phyloP scores from a whole-genome alignment of 2,113 vertebrate species.

The Scophthalmus maximus region DNA sequence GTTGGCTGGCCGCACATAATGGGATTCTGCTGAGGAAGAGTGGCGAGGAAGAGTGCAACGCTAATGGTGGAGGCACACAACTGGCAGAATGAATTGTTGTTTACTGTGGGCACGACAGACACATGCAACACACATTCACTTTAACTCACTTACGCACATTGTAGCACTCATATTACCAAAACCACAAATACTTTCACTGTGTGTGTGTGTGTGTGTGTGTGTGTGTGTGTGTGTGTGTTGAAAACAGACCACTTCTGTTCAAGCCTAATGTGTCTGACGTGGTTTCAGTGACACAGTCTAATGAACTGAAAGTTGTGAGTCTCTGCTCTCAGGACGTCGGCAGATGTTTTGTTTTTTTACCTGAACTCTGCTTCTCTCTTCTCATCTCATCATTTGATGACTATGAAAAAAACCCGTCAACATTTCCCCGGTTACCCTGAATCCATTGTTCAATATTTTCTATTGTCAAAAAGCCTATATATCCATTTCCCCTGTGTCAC shows the following conservation, averaged over 20 bases:
- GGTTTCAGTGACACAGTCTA: slow-evolving; percentile 48
- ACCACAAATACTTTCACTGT: slow-evolving; percentile 2
- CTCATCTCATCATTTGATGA: background rate
- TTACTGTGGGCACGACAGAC: slow-evolving; percentile 11
- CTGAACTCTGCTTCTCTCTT: background rate
- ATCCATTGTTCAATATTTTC: background rate
- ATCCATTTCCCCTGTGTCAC: background rate
- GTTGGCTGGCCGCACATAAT: slow-evolving; percentile 36
- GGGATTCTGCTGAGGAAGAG: slow-evolving; percentile 52
- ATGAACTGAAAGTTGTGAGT: slow-evolving; percentile 1
- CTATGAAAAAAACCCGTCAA: background rate
- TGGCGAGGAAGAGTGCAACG: slow-evolving; percentile 26
- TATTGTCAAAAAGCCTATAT: background rate
- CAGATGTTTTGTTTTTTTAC: background rate
- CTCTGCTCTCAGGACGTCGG: slow-evolving; percentile 32
- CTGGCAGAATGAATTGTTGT: slow-evolving; percentile 52
- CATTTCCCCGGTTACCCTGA: background rate
- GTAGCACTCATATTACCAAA: background rate
- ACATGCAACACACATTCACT: slow-evolving; percentile 8
- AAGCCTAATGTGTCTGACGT: slow-evolving; percentile 57
- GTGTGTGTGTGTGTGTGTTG: slow-evolving; percentile 1
- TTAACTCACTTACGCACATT: slow-evolving; percentile 15
- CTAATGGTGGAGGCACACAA: slow-evolving; percentile 26
- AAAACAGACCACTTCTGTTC: slow-evolving; percentile 50
- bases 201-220: background rate